Conservation (phyloP, 2,888 invertebrate genomes). For the Nemurella pictetii region DNA sequence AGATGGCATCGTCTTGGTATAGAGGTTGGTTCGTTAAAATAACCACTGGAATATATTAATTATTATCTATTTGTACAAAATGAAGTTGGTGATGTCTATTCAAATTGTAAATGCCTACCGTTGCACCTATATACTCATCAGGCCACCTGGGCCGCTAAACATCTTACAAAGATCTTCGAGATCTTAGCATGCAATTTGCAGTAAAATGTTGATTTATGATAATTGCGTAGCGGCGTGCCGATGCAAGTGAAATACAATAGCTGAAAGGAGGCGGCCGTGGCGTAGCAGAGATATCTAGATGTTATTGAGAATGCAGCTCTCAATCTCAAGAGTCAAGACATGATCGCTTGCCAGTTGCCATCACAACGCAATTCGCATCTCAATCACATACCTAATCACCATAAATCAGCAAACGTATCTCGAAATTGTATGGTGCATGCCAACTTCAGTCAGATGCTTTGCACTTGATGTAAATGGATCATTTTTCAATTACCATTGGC, state of each 20-base stretch:
- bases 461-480: not conserved
- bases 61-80: not conserved
- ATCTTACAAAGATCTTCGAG: not conserved
- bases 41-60: not conserved
- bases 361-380: not conserved
- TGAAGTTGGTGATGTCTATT: not conserved
- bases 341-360: not conserved
- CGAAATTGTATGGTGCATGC: not conserved
- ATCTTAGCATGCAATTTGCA: not conserved
- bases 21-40: no score
- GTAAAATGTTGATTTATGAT: not conserved
- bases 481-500: not conserved
- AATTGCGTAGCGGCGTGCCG: not conserved
- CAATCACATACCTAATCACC: not conserved
- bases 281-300: not conserved
- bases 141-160: not conserved
- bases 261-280: not conserved
- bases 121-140: not conserved
- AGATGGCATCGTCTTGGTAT: no score
- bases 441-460: not conserved
- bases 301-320: not conserved
- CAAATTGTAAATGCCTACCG: not conserved
- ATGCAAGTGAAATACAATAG: not conserved
- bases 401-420: not conserved
- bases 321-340: not conserved